These are phyloP conservation scores for Pseudococcus longispinus DNA, from an alignment of 2,888 invertebrate species.

Conservation along the genomic window DNA sequence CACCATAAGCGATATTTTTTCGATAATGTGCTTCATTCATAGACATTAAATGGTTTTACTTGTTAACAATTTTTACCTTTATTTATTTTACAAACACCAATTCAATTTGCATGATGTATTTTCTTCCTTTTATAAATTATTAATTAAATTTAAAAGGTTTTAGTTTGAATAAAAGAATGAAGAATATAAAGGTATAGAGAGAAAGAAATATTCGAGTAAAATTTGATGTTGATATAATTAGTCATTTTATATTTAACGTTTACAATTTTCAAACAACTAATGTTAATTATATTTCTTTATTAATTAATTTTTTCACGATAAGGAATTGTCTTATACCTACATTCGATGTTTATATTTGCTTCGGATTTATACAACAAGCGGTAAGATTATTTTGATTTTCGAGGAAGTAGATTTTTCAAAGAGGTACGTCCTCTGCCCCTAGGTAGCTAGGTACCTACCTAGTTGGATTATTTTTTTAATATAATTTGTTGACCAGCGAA, in stretches of 20 bases:
- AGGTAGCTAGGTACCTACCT: not conserved
- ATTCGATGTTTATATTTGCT: not conserved
- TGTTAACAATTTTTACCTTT: not conserved
- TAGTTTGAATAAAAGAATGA: constrained; percentile 5
- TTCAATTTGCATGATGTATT: not conserved
- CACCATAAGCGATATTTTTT: not conserved
- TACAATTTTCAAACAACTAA: not conserved
- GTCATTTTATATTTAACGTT: not conserved
- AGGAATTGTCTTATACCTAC: not conserved
- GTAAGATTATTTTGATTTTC: not conserved
- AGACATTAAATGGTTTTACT: not conserved
- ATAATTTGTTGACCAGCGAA: not conserved
- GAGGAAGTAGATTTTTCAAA: not conserved
- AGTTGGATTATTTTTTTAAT: not conserved
- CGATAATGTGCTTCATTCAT: not conserved
- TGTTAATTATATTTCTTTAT: constrained; percentile 6
- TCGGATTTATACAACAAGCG: not conserved
- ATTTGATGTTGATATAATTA: constrained; percentile 2
- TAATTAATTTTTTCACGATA: not conserved
- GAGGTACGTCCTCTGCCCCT: not conserved
- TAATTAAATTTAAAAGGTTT: constrained; percentile 11
- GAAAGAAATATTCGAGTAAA: not conserved
- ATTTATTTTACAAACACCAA: not conserved
- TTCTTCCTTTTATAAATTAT: not conserved
- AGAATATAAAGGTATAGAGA: not conserved